Conservation (phyloP, 2,797 vertebrate genomes). For the Ctenosaura bakeri region DNA sequence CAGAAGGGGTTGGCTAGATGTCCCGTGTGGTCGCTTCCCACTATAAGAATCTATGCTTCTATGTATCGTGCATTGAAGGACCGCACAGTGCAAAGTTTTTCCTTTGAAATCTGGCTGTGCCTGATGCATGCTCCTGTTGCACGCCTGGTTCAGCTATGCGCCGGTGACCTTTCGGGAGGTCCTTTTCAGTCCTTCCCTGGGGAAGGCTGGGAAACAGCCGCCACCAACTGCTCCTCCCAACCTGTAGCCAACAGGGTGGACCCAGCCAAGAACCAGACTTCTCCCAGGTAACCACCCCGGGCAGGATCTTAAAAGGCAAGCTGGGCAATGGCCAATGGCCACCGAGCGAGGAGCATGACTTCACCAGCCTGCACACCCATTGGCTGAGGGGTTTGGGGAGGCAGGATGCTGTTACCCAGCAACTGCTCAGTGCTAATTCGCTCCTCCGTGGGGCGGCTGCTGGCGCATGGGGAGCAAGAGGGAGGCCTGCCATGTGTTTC, state of each 20-base stretch:
- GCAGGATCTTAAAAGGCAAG: conserved; percentile 2
- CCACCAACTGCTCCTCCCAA: not conserved
- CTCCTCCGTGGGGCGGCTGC: not conserved
- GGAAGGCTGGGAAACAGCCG: fast-evolving
- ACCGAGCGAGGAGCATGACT: not conserved
- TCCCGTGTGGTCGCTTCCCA: no score
- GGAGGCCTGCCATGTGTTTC: not conserved
- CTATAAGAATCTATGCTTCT: no score
- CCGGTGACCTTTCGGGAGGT: not conserved
- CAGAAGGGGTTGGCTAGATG: no score
- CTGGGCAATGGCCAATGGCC: conserved; percentile 11
- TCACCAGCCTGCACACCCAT: conserved; percentile 19
- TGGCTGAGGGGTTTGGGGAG: conserved; percentile 16
- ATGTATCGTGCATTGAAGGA: no score
- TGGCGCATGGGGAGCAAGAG: not conserved
- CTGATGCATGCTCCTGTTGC: not conserved
- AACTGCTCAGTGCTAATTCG: not conserved
- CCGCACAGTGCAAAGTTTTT: no score
- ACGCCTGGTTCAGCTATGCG: not conserved
- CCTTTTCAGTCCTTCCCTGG: no score
- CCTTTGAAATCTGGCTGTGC: not conserved
- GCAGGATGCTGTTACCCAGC: conserved; percentile 31
- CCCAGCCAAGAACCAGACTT: not conserved
- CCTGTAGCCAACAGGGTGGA: not conserved
- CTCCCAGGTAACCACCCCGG: conserved; percentile 34